phyloP scores from a whole-genome alignment of 2,113 vertebrate species.

The Copsychus sechellarum region DNA sequence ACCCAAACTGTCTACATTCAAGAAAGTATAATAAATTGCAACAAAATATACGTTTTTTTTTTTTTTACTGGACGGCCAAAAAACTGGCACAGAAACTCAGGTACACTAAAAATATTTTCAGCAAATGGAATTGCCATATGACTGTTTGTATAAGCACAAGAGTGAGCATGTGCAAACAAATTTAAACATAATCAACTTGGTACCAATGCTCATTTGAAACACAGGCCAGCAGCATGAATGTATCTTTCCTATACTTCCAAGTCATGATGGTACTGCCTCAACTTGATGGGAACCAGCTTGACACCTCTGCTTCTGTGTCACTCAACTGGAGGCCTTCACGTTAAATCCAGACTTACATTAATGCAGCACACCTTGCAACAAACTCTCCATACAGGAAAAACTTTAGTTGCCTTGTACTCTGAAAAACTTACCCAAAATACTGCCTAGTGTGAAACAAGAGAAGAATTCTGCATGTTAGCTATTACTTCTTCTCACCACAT shows the following conservation, averaged over 20 bases:
- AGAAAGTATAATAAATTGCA: neutral
- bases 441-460: neutral
- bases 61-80: neutral
- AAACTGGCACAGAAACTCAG: neutral
- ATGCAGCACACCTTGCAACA: accelerated
- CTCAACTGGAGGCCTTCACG: accelerated
- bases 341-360: neutral
- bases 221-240: accelerated
- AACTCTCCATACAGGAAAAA: neutral
- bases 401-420: neutral
- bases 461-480: neutral
- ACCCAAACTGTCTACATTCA: neutral
- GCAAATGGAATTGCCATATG: neutral
- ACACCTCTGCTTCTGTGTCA: neutral
- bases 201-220: neutral
- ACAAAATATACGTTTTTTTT: accelerated
- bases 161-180: neutral
- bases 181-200: neutral
- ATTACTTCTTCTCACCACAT: neutral
- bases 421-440: neutral
- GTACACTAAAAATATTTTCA: neutral
- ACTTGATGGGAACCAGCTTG: accelerated
- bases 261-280: neutral
- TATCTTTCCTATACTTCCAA: neutral
- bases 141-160: neutral